Evolutionary conservation across 2,888 invertebrate species (phyloP), one percentile per base, ranked within the genome.

Genomic region (Caenorhabditis sp.): DNA sequence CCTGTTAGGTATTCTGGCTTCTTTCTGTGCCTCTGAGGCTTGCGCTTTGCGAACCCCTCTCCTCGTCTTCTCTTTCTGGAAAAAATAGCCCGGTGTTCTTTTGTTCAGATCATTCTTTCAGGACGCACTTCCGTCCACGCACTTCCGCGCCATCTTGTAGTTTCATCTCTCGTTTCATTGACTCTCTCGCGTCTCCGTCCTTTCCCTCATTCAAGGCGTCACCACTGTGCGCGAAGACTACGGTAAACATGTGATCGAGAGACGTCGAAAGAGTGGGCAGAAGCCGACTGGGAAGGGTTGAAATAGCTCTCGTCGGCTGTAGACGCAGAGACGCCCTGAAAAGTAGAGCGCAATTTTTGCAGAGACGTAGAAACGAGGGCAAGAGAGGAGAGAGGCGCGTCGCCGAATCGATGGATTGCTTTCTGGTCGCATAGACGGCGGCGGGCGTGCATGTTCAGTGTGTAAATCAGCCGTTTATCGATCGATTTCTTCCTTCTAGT

Each of bases 171-270:
- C 30, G 17, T 45, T 32, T 45, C 32, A 0, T 15, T 0, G 13
- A 13, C 8, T 35, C 17, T 24, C 20, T 53, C 7, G 11, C 17
- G 4, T 39, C 20, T 20, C 3, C 37, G 11, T 53, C 9, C 15
- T 22, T 22, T 39, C 24, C 17, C 8, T 55, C 39, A 13, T 15
- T 55, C 5, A 9, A 37, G 24, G n/a, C 13, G 2, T 20, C 30
- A 13, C 13, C 26, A 56, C 17, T 11, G 55, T 41, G 55, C 39
- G 41, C 26, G 26, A 41, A 45, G n/a, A 43, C 32, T 55, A 65
- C 53, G 53, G 65, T 55, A 55, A 53, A 65, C 61, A 61, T 61
- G 61, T 61, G 61, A 61, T 61, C 61, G n/a, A 24, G 46, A 9
- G 22, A 8, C 2, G 32, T 13, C n/a, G 17, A 22, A 13, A 53